Evolutionary conservation across 2,888 invertebrate genomes (phyloP), one percentile per base, ranked within the genome.

Genomic region (Micoletzkya japonica): DNA sequence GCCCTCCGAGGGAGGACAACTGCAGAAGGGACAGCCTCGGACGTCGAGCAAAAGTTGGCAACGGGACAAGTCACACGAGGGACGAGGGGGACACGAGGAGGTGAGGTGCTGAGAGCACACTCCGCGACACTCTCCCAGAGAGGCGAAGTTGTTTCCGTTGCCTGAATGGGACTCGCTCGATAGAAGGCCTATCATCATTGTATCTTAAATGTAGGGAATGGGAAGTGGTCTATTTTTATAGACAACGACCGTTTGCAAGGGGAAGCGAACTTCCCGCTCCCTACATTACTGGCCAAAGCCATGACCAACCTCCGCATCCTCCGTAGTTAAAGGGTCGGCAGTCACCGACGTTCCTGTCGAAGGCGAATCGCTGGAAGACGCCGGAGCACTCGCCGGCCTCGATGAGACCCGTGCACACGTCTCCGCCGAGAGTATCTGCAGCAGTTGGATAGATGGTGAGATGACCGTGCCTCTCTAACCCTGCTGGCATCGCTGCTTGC

Each of bases 351-450:
- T 73, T 71, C 70, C 75, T 57, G 76, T 86, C 84, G 74, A 84
- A 87, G 74, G 84, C 85, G 79, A 82, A 87, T 44, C 86, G 77
- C n/a, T 70, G 76, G 70, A 78, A 80, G 28, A 72, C 68, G 54
- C 84, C 80, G 26, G 76, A 61, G 67, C 85, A 85, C 10, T 74
- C 75, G 3, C 87, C 87, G 52, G 75, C 66, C 34, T 87, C 86
- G 60, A 82, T 79, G 2, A 79, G 76, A 66, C 84, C 78, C 7
- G 77, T 76, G 76, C 87, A 87, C 24, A 80, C 72, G 70, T 84
- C 77, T 24, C 70, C 50, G 44, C 72, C 57, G 17, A 74, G 64
- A 0, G 63, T 49, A 70, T 60, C 60, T 54, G 54, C 39, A 32
- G 24, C 4, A n/a, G 32, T 39, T 39, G 39, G 39, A 17, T 10